A percentile compares a stretch with the other conserved stretches of the same genome.
These are phyloP conservation scores for Decapterus maruadsi DNA, from an alignment of 2,797 vertebrate species.

Conservation along the genomic window DNA sequence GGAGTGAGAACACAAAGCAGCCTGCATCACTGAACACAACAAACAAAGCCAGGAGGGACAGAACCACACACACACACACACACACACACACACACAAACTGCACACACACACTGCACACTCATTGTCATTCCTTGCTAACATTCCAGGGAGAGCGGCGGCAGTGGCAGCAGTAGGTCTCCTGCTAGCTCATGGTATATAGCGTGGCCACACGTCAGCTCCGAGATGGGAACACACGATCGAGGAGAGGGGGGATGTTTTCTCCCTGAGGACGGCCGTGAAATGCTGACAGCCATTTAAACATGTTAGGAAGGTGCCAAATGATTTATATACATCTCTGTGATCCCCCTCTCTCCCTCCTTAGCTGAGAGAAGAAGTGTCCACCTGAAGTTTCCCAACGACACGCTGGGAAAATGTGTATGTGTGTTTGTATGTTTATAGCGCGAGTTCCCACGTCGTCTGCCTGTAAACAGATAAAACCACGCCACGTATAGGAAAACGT, in stretches of 20 bases:
- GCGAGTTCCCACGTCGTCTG: conserved; percentile 25
- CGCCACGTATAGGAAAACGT: conserved; percentile 16
- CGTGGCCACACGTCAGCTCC: conserved; percentile 70
- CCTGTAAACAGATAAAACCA: conserved; percentile 49
- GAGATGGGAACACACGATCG: conserved; percentile 61
- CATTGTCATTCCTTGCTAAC: conserved; percentile 82
- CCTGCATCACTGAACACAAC: conserved; percentile 84
- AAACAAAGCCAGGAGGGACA: conserved; percentile 83
- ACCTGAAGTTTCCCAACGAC: conserved; percentile 41
- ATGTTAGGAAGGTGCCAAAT: conserved; percentile 57
- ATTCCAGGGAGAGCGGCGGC: conserved; percentile 73
- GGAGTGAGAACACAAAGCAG: conserved; percentile 79
- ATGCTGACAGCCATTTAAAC: conserved; percentile 72
- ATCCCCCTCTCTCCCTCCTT: conserved; percentile 33
- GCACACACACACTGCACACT: conserved; percentile 57
- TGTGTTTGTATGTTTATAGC: conserved; percentile 7
- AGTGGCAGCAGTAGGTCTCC: conserved; percentile 71
- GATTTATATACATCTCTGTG: conserved; percentile 58
- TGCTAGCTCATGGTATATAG: conserved; percentile 75
- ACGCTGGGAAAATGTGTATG: conserved; percentile 11
- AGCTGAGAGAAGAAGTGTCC: conserved; percentile 29
- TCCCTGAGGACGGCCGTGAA: conserved; percentile 52
- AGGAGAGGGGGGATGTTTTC: conserved; percentile 54
- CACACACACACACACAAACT: conserved; percentile 39
- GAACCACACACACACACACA: conserved; percentile 44